Evolutionary conservation across 2,113 vertebrate genomes (phyloP), one percentile per base, ranked within the genome.

Genomic region (Corydoras sp.): DNA sequence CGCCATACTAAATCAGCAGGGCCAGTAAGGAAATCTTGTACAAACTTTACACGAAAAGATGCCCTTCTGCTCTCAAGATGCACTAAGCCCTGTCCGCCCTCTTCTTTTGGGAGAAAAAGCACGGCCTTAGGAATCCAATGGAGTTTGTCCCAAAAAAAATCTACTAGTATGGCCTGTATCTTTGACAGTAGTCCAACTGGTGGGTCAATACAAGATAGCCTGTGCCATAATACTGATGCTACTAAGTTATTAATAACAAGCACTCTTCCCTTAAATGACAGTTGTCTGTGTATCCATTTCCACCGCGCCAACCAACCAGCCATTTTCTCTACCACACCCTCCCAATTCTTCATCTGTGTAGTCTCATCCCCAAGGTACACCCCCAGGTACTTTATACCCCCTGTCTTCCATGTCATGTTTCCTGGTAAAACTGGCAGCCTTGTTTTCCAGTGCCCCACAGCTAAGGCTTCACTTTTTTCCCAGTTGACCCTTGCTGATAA

Each of bases 221-320:
- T 14, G 14, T 56, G 54, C 13, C 53, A 73, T 4, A 58, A 35
- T 0, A 5, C 11, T 3, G 59, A 73, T 2, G 71, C 9, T 5
- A 60, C 54, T 8, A 73, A 29, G 10, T 73, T 65, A n/a, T 59
- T 73, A n/a, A n/a, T n/a, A n/a, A n/a, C n/a, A n/a, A n/a, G n/a
- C n/a, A n/a, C n/a, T n/a, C n/a, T n/a, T n/a, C n/a, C n/a, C n/a
- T n/a, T n/a, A n/a, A 12, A 66, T 14, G 71, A 73, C 53, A 65
- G 48, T 48, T 59, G 10, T 5, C 54, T 10, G 3, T 58, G 53
- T 4, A 66, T 14, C 71, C 62, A 65, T 10, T 30, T 58, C 71
- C 71, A 73, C 58, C 18, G 65, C 5, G 9, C n/a, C 14, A 73
- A n/a, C 8, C 10, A 0, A 3, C 43, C 24, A 50, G 29, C 14